phyloP scores from a whole-genome alignment of 2,888 invertebrate species.

The Drosophila mercatorum region DNA sequence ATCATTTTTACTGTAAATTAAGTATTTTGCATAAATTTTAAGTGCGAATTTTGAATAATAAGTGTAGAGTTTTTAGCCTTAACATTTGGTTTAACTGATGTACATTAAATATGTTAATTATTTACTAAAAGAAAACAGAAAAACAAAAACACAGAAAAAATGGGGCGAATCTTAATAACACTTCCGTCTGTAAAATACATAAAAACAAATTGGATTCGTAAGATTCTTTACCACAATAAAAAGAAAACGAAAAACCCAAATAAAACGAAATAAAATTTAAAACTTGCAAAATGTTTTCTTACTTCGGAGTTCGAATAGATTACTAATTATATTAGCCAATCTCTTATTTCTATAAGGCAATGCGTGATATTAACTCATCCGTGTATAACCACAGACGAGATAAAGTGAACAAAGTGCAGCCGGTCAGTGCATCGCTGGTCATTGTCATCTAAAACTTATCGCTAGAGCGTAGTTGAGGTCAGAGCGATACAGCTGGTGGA shows the following conservation, averaged over 20 bases:
- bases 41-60: constrained; percentile 69
- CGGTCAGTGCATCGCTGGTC: constrained; percentile 37
- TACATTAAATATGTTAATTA: constrained; percentile 76
- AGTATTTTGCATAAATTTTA: constrained; percentile 65
- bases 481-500: constrained; percentile 5
- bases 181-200: constrained; percentile 74
- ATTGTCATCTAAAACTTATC: constrained; percentile 61
- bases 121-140: constrained; percentile 60
- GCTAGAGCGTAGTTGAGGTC: constrained; percentile 20
- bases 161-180: constrained; percentile 50
- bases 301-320: background rate
- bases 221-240: constrained; percentile 68
- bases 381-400: constrained; percentile 9
- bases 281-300: constrained; percentile 17
- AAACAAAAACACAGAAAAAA: constrained; percentile 32
- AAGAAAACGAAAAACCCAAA: constrained; percentile 62
- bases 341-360: constrained; percentile 18
- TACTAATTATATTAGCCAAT: background rate
- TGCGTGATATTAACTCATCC: constrained; percentile 6
- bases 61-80: constrained; percentile 64
- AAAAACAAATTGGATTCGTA: constrained; percentile 63
- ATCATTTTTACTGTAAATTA: constrained; percentile 59
- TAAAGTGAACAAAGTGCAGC: constrained; percentile 40
- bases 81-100: constrained; percentile 74
- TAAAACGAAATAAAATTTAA: constrained; percentile 64